Evolutionary conservation across 2,797 vertebrate genomes (phyloP).

Genomic region (Diplodus sargus): DNA sequence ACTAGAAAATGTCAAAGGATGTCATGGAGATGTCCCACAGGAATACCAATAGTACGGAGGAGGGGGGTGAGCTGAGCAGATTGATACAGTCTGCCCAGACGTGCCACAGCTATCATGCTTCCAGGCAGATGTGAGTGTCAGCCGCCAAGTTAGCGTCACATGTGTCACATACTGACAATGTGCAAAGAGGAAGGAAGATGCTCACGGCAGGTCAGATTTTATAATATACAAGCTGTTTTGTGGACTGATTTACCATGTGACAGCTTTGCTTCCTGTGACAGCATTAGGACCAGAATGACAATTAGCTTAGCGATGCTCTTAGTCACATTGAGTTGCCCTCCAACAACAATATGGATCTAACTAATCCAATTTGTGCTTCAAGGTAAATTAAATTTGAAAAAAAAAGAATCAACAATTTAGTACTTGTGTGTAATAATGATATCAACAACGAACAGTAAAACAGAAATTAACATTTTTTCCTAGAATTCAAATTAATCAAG

Average conservation of each 20-base stretch:
- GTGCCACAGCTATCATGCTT: slow-evolving; percentile 29
- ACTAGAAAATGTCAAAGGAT: slow-evolving; percentile 70
- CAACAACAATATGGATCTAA: slow-evolving; percentile 52
- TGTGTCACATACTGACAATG: slow-evolving; percentile 41
- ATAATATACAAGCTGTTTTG: slow-evolving; percentile 25
- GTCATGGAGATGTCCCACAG: slow-evolving; percentile 47
- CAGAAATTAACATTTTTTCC: slow-evolving; percentile 11
- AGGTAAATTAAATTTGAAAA: slow-evolving; percentile 49
- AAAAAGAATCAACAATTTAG: slow-evolving; percentile 32
- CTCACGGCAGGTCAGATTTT: slow-evolving; percentile 33
- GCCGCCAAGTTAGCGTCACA: slow-evolving; percentile 31
- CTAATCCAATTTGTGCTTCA: slow-evolving; percentile 60
- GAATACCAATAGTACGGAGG: slow-evolving; percentile 59
- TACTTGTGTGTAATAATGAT: slow-evolving; percentile 33
- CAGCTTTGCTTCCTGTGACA: slow-evolving; percentile 53
- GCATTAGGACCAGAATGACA: slow-evolving; percentile 59
- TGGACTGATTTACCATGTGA: slow-evolving; percentile 29
- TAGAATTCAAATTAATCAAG: slow-evolving; percentile 10
- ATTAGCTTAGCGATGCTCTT: slow-evolving; percentile 61
- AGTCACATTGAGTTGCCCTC: slow-evolving; percentile 64
- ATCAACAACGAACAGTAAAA: neutral
- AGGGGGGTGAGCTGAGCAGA: slow-evolving; percentile 9
- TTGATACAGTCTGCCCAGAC: slow-evolving; percentile 41
- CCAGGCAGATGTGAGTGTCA: slow-evolving; percentile 45
- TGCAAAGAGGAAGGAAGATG: slow-evolving; percentile 24